Conservation (phyloP, 1,140 invertebrate genomes). For the Latrodectus geometricus region DNA sequence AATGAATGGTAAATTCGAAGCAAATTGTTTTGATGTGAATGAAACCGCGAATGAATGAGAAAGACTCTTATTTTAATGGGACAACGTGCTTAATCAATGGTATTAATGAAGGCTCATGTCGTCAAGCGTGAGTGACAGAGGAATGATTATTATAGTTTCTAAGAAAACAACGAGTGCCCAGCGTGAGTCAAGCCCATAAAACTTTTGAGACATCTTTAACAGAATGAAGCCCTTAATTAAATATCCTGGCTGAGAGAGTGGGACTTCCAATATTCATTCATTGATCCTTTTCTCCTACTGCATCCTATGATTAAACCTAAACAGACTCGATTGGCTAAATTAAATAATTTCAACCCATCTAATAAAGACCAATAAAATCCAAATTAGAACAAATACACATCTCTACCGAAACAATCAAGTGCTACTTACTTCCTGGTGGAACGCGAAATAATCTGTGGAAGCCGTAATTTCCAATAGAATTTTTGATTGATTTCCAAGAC, state of each 20-base stretch:
- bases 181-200: conserved; percentile 44
- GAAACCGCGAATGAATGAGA: no score
- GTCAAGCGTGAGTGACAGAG: background rate
- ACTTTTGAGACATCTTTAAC: conserved; percentile 30
- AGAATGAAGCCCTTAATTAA: conserved; percentile 49
- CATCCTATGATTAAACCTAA: conserved; percentile 61
- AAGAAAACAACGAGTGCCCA: conserved; percentile 18
- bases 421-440: conserved; percentile 53
- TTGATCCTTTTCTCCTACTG: conserved; percentile 38
- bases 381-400: conserved; percentile 57
- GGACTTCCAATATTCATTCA: conserved; percentile 58
- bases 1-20: no score
- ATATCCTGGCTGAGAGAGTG: conserved; percentile 41
- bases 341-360: conserved; percentile 61
- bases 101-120: background rate
- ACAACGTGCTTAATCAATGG: no score
- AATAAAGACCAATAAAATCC: conserved; percentile 60
- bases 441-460: conserved; percentile 2
- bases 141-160: conserved; percentile 25
- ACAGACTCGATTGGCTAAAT: conserved; percentile 59
- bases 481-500: conserved; percentile 35
- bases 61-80: no score
- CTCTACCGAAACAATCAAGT: conserved; percentile 53
- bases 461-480: conserved; percentile 33
- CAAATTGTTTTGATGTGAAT: no score